Evolutionary conservation across 2,797 vertebrate species (phyloP).

Genomic region (Pseudochirops corinnae): DNA sequence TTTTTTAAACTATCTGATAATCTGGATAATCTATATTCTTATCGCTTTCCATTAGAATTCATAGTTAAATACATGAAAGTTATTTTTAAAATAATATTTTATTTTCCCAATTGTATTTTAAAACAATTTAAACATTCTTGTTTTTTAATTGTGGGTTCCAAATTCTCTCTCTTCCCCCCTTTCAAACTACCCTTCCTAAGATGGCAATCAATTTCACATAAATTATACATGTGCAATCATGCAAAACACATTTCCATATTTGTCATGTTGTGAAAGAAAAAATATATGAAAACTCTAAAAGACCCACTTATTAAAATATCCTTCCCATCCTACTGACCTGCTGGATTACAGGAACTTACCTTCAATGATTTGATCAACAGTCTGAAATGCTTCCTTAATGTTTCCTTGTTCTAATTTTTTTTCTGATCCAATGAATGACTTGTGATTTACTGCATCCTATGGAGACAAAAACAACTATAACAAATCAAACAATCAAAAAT

Average conservation of each 20-base stretch:
- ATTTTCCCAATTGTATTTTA: background rate
- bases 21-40: background rate
- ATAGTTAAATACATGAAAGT: conserved; percentile 2
- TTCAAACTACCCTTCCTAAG: background rate
- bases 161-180: background rate
- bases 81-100: background rate
- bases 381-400: conserved; percentile 50
- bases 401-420: conserved; percentile 66
- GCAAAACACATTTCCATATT: background rate
- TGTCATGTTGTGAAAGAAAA: background rate
- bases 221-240: background rate
- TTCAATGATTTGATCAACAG: conserved; percentile 55
- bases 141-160: background rate
- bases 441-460: conserved; percentile 55
- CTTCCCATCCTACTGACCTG: background rate
- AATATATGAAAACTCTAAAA: background rate
- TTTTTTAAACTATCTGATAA: background rate
- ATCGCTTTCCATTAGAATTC: background rate
- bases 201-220: background rate
- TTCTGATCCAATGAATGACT: conserved; percentile 57
- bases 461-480: background rate
- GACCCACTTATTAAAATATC: background rate
- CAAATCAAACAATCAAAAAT: background rate
- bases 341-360: conserved; percentile 41
- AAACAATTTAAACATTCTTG: background rate